A percentile compares a stretch with the other conserved stretches of the same genome.
Evolutionary conservation across 1,140 invertebrate genomes (phyloP).

Genomic region (Agraylea sexmaculata): DNA sequence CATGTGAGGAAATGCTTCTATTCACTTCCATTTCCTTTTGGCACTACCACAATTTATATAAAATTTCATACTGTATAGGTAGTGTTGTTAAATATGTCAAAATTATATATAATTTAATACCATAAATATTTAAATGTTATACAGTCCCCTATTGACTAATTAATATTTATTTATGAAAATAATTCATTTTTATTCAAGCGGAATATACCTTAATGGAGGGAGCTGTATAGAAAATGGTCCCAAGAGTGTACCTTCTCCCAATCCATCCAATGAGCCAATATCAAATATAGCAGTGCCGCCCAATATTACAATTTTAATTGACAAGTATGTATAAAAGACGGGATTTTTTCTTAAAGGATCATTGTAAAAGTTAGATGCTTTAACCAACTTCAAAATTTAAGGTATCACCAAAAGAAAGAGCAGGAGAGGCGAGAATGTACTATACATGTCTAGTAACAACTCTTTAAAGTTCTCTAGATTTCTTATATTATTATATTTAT

Average conservation of each 20-base stretch:
- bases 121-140: too few relatives aligned
- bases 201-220: slow-evolving; percentile 18
- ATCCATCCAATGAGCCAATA: slow-evolving; percentile 14
- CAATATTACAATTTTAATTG: slow-evolving; percentile 39
- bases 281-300: slow-evolving; percentile 26
- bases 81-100: too few relatives aligned
- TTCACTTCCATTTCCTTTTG: too few relatives aligned
- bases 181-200: slow-evolving; percentile 13
- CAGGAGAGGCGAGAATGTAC: slow-evolving; percentile 40
- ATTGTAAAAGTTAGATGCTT: background rate
- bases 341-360: slow-evolving; percentile 3
- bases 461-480: slow-evolving; percentile 7
- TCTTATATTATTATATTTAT: slow-evolving; percentile 15
- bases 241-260: slow-evolving; percentile 11
- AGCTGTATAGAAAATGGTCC: slow-evolving; percentile 10
- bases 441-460: slow-evolving; percentile 33
- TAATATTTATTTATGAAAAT: too few relatives aligned
- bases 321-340: slow-evolving; percentile 32
- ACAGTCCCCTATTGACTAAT: too few relatives aligned
- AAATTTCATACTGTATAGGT: too few relatives aligned
- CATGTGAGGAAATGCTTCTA: too few relatives aligned
- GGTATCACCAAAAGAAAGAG: slow-evolving; percentile 40
- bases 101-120: too few relatives aligned
- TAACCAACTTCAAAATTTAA: slow-evolving; percentile 12
- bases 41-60: too few relatives aligned